phyloP scores from a whole-genome alignment of 2,888 invertebrate species.

The Fragum sueziense region DNA sequence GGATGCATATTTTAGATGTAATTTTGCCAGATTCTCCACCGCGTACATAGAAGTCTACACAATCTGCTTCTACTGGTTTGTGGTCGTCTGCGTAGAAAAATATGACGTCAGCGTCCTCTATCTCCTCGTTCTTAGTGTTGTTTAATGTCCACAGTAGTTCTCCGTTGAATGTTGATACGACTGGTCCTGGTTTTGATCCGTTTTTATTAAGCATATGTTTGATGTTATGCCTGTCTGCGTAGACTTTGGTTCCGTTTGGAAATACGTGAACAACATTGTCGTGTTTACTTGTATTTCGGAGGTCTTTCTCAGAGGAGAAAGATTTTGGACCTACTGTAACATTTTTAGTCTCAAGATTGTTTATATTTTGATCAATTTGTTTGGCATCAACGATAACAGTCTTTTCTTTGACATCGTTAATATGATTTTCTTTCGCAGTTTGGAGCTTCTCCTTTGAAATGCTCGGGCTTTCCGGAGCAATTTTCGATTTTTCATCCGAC shows the following conservation, averaged over 20 bases:
- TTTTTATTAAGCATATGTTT: background rate
- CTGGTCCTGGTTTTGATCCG: background rate
- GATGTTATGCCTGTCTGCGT: background rate
- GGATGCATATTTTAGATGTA: background rate
- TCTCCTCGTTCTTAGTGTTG: background rate
- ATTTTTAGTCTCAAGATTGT: background rate
- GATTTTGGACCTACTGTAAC: background rate
- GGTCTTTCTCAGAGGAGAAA: background rate
- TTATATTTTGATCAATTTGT: background rate
- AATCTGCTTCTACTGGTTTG: background rate
- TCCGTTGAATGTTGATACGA: background rate
- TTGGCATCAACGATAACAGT: background rate
- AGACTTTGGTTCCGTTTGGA: background rate
- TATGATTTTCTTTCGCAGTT: background rate
- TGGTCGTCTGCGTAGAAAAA: background rate
- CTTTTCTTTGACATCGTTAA: background rate
- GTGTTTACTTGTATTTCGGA: too few relatives aligned
- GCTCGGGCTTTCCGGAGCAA: background rate
- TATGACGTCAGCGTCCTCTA: background rate
- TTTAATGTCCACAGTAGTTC: background rate
- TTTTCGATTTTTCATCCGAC: background rate
- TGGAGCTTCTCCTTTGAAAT: background rate
- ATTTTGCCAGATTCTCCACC: background rate
- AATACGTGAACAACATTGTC: background rate
- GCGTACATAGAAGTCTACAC: background rate